Base-by-base conservation (phyloP, 2,113 vertebrate species). In the Stegostoma tigrinum region DNA sequence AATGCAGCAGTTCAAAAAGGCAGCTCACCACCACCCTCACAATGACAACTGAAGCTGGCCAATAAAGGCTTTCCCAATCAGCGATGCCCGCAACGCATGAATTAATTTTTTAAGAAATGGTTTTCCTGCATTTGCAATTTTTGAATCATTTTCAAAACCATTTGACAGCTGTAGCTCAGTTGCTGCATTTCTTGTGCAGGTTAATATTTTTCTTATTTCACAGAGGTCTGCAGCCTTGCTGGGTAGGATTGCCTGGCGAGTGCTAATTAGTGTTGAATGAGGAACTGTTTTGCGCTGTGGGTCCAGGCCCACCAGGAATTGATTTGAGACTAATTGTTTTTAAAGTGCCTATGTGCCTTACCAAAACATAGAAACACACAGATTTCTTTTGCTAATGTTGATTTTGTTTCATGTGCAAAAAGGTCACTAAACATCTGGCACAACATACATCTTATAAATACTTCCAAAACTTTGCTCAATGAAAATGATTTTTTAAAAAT, bases 381-480 rank as follows among this genome's bases (percentile, higher is more conserved):
- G 17, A 42, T 83, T 83, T 42, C 17, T 38, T 42, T 80, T 83
- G 80, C 38, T 23, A 42, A 83, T 21, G 80, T 45, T 6, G n/a
- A 45, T 83, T 83, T 83, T 83, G 38, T 83, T 45, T 83, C 17
- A 83, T 45, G 80, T 83, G 14, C 38, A 45, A 83, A 42, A 83
- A 83, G 80, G 38, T 83, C 80, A 83, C 80, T 83, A 83, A 83
- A 83, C 80, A 83, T 42, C 80, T 83, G 80, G 80, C 80, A 45
- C 80, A 83, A 83, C 80, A 83, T 83, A 42, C 15, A 83, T 83
- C 38, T 83, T 42, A 17, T 17, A 83, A 83, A 83, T 83, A 83
- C 42, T 83, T 83, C 45, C 80, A 83, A 83, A 83, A 83, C 80
- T 83, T 83, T 83, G 80, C 80, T 7, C 21, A 21, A 19, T 83